Evolutionary conservation across 2,797 vertebrate genomes (phyloP), one percentile per base, ranked within the genome.

Genomic region (Lacerta agilis): DNA sequence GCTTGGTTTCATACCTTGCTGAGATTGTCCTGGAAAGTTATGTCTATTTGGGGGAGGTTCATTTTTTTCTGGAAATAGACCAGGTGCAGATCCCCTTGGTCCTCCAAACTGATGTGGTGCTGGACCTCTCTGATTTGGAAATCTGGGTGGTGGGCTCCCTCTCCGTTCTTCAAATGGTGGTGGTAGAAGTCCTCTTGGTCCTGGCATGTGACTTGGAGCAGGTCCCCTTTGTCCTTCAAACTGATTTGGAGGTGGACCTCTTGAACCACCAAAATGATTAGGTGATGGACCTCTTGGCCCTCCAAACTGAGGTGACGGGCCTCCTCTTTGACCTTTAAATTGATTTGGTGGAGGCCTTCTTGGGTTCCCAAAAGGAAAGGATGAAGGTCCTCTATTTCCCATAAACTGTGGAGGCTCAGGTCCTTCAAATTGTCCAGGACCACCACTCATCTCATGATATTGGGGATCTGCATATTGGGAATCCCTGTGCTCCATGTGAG

Each of bases 351-450:
- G 93, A 23, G 94, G 96, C 85, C 97, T 97, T 94, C 98, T 97
- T 93, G 97, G 98, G 41, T 98, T 98, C 87, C 98, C 98, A 69
- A 98, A 98, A 88, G 97, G 97, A 94, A 97, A 98, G 8, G 96
- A 94, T 0, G 96, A 94, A n/a, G 96, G 95, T 43, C 96, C 94
- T 91, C 95, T 95, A 82, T 88, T 94, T 11, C 98, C 98, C 93
- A 98, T 96, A 92, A 98, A 98, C 55, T 97, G 98, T 89, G 96
- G 92, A 41, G 96, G 96, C n/a, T 97, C 97, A 43, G 96, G 97
- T 7, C 95, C 96, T 82, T 97, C 96, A 9, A 98, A 88, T 43
- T 96, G 95, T 43, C 95, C 96, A 36, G 98, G 97, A n/a, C 97
- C 91, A 33, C 96, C 93, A 0, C 90, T 80, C 90, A 94, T 91